A percentile compares a stretch with the other conserved stretches of the same genome.
Conservation (phyloP, 2,888 invertebrate species). For the Fissipunctia ypsillon region DNA sequence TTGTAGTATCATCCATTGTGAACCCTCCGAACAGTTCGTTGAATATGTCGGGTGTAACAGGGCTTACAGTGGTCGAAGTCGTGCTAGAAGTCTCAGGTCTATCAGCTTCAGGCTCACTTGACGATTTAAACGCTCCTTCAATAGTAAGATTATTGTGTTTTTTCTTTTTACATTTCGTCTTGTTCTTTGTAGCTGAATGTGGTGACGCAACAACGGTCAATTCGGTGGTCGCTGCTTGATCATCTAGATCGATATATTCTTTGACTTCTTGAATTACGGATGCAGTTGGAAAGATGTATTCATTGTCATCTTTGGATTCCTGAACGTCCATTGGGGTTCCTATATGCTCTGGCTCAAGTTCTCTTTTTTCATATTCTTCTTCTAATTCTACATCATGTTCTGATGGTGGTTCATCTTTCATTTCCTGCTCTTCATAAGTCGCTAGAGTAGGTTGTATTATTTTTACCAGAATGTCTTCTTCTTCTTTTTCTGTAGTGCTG, state of each 20-base stretch:
- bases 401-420: slow-evolving; percentile 67
- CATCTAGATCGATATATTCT: slow-evolving; percentile 71
- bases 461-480: slow-evolving; percentile 53
- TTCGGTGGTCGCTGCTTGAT: slow-evolving; percentile 69
- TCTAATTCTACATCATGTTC: slow-evolving; percentile 41
- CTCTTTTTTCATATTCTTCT: slow-evolving; percentile 55
- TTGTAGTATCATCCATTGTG: slow-evolving; percentile 73
- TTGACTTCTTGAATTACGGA: slow-evolving; percentile 61
- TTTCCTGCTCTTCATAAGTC: slow-evolving; percentile 69
- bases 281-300: slow-evolving; percentile 78
- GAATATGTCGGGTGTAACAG: slow-evolving; percentile 76
- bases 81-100: slow-evolving; percentile 51
- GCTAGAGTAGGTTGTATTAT: slow-evolving; percentile 62
- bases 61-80: slow-evolving; percentile 69
- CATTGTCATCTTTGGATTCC: slow-evolving; percentile 77
- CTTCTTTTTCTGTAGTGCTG: slow-evolving; percentile 54
- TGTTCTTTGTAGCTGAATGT: slow-evolving; percentile 76
- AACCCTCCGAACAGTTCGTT: slow-evolving; percentile 80
- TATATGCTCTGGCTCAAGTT: slow-evolving; percentile 60
- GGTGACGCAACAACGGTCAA: slow-evolving; percentile 69
- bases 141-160: slow-evolving; percentile 75
- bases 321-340: slow-evolving; percentile 63
- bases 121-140: slow-evolving; percentile 54
- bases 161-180: slow-evolving; percentile 87
- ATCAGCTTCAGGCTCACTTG: slow-evolving; percentile 58